A percentile compares a stretch with the other conserved stretches of the same genome.
These are phyloP conservation scores for Saccopteryx bilineata DNA, from an alignment of 2,113 vertebrate species.

Conservation along the genomic window DNA sequence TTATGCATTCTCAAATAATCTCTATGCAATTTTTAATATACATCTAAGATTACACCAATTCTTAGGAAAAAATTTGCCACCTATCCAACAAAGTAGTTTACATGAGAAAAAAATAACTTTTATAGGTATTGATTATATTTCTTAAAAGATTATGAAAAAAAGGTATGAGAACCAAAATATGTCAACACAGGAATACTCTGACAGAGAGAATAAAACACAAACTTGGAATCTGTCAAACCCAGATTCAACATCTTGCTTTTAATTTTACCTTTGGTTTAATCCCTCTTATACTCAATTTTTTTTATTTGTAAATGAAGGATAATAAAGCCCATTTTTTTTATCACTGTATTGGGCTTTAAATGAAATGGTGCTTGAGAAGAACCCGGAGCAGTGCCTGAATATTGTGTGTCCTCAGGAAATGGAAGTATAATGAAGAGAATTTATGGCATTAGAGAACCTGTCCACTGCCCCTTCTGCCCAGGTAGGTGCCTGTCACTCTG, in stretches of 20 bases:
- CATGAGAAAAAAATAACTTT: neutral
- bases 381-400: neutral
- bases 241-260: neutral
- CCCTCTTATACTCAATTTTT: neutral
- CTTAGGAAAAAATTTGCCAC: neutral
- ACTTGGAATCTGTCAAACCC: neutral
- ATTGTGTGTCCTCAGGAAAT: neutral
- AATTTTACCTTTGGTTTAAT: slow-evolving; percentile 14
- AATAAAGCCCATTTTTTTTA: neutral
- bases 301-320: neutral
- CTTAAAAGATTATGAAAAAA: neutral
- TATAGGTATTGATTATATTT: neutral
- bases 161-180: neutral
- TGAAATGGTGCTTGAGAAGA: neutral
- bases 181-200: neutral
- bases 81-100: neutral
- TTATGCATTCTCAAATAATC: neutral
- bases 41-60: neutral
- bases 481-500: neutral
- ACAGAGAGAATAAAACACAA: neutral
- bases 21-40: neutral
- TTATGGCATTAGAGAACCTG: neutral
- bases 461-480: neutral
- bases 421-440: neutral
- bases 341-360: neutral